A percentile compares a stretch with the other conserved stretches of the same genome.
Evolutionary conservation across 2,113 vertebrate species (phyloP).

Genomic region (Neogale vison): DNA sequence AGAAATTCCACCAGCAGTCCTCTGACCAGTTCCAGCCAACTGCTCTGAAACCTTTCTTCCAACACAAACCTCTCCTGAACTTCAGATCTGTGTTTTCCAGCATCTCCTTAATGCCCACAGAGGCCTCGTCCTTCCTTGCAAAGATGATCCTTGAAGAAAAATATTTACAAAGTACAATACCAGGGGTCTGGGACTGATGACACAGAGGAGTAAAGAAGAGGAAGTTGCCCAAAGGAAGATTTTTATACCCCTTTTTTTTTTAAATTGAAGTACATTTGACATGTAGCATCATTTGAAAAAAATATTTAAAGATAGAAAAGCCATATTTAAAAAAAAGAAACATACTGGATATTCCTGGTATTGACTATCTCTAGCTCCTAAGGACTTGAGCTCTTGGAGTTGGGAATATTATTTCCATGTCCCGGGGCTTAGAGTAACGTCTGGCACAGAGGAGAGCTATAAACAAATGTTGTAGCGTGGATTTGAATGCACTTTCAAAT

Average conservation of each 20-base stretch:
- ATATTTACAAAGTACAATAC: neutral
- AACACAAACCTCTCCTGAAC: neutral
- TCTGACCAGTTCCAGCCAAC: neutral
- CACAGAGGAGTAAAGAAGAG: neutral
- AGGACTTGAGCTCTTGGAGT: neutral
- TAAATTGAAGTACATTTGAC: neutral
- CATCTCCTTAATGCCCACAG: neutral
- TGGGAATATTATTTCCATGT: neutral
- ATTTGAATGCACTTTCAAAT: slow-evolving; percentile 48
- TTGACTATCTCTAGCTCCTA: neutral
- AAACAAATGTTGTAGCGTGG: neutral
- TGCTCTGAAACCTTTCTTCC: neutral
- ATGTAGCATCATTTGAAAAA: neutral
- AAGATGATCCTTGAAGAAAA: neutral
- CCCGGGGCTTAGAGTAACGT: neutral
- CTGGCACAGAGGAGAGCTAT: neutral
- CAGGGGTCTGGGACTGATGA: neutral
- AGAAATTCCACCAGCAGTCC: neutral
- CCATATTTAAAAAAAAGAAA: neutral
- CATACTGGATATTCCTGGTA: neutral
- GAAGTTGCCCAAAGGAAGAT: neutral
- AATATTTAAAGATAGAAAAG: neutral
- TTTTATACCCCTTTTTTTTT: neutral
- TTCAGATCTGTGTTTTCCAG: neutral
- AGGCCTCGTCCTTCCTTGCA: neutral